These are phyloP conservation scores for Drosophila jambulina DNA, from an alignment of 1,140 invertebrate genomes.

Conservation along the genomic window DNA sequence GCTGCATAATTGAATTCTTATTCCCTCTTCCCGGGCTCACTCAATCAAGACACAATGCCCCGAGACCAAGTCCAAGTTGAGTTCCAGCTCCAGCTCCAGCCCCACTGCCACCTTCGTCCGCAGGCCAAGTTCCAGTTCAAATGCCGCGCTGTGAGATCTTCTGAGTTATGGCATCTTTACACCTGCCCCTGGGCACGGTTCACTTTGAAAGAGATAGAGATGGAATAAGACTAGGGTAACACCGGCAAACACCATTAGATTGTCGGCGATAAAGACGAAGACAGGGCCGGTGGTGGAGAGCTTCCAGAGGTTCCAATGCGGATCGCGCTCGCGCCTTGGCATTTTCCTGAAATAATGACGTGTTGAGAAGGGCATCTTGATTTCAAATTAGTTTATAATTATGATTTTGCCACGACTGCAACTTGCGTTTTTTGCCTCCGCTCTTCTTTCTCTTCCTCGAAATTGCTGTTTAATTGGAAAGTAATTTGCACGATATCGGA, in stretches of 20 bases:
- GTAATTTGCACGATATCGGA: conserved; percentile 48
- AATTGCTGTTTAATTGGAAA: conserved; percentile 68
- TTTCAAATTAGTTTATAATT: conserved; percentile 79
- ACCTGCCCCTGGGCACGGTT: conserved; percentile 61
- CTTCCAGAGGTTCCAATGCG: not conserved
- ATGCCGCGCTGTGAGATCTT: conserved; percentile 45
- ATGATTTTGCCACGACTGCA: conserved; percentile 56
- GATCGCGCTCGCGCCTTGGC: conserved; percentile 30
- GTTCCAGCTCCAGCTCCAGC: not conserved
- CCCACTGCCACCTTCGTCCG: not conserved
- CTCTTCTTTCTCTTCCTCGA: conserved; percentile 47
- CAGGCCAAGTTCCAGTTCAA: conserved; percentile 46
- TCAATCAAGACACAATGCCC: conserved; percentile 48
- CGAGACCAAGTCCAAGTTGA: conserved; percentile 11
- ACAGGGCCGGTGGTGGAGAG: conserved; percentile 21
- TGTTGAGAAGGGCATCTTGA: conserved; percentile 73
- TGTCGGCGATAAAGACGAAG: conserved; percentile 42
- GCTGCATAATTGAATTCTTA: conserved; percentile 82
- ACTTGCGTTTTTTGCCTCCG: conserved; percentile 37
- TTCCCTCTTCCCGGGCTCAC: conserved; percentile 38
- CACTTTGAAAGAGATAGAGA: conserved; percentile 40
- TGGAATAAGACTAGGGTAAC: conserved; percentile 38
- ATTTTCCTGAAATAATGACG: conserved; percentile 66
- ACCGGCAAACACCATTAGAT: conserved; percentile 62
- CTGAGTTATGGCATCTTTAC: conserved; percentile 76